phyloP scores from a whole-genome alignment of 2,797 vertebrate species.

The Carapus acus region DNA sequence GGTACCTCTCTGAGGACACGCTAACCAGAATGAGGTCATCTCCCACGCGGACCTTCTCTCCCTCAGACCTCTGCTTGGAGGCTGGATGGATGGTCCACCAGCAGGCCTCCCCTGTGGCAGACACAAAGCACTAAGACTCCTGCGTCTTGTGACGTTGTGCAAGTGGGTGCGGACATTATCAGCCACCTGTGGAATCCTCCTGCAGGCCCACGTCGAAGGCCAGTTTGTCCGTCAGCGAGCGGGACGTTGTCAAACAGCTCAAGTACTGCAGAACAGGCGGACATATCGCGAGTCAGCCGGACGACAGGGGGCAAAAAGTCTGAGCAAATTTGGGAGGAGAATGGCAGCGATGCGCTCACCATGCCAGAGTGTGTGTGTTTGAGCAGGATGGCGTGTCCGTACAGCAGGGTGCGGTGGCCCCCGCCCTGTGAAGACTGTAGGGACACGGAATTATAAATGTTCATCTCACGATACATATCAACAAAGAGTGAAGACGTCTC shows the following conservation, averaged over 20 bases:
- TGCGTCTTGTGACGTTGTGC: not conserved
- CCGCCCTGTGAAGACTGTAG: slow-evolving; percentile 88
- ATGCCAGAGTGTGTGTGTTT: slow-evolving; percentile 88
- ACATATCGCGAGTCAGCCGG: slow-evolving; percentile 14
- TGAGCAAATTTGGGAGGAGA: not conserved
- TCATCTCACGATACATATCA: too few species aligned
- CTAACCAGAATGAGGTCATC: slow-evolving; percentile 94
- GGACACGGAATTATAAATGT: not conserved
- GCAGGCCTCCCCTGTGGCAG: slow-evolving; percentile 82
- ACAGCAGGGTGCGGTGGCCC: slow-evolving; percentile 86
- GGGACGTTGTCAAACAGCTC: slow-evolving; percentile 88
- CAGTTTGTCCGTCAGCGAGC: slow-evolving; percentile 91
- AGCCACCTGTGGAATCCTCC: slow-evolving; percentile 84
- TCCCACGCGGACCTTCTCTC: slow-evolving; percentile 91
- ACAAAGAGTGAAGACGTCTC: too few species aligned
- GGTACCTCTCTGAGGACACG: slow-evolving; percentile 91
- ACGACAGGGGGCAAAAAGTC: not conserved
- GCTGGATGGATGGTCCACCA: slow-evolving; percentile 96
- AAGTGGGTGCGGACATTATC: not conserved
- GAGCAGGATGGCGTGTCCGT: slow-evolving; percentile 90
- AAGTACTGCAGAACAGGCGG: slow-evolving; percentile 78
- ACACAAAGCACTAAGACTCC: slow-evolving; percentile 4
- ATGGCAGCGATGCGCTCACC: slow-evolving; percentile 73
- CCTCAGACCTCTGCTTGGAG: slow-evolving; percentile 92
- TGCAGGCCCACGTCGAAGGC: slow-evolving; percentile 92